Conservation (phyloP, 2,797 vertebrate genomes). For the Gallirallus australis region DNA sequence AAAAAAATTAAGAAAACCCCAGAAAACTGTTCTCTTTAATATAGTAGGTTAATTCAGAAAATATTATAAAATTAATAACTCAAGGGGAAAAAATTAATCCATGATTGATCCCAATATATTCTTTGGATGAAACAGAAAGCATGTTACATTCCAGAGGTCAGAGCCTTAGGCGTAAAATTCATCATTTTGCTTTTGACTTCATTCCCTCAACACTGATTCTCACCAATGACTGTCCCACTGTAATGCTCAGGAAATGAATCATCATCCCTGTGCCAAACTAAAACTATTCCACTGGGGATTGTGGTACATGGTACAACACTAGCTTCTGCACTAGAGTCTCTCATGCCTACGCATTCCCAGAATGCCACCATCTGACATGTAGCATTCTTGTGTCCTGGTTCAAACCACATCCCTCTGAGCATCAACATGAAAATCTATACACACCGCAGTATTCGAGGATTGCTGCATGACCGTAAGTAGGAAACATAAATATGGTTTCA, state of each 20-base stretch:
- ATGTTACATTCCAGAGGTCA: background rate
- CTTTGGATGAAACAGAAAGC: slow-evolving; percentile 33
- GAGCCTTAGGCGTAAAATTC: slow-evolving; percentile 49
- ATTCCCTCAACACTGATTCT: background rate
- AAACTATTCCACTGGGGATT: background rate
- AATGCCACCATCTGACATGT: background rate
- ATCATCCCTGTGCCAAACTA: background rate
- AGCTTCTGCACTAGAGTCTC: background rate
- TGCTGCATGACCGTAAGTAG: background rate
- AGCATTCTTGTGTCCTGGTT: background rate
- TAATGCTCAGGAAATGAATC: slow-evolving; percentile 2
- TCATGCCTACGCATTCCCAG: background rate
- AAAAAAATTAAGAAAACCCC: background rate
- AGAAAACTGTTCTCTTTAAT: slow-evolving; percentile 42
- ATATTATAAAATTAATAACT: slow-evolving; percentile 38
- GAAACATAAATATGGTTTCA: background rate
- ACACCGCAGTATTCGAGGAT: background rate
- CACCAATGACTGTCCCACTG: background rate
- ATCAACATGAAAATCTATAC: background rate
- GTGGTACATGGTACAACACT: background rate
- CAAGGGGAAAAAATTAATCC: background rate
- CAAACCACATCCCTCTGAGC: background rate
- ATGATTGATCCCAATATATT: background rate
- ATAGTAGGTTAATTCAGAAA: slow-evolving; percentile 40
- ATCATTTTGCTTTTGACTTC: background rate